A percentile compares a stretch with the other conserved stretches of the same genome.
phyloP scores from a whole-genome alignment of 1,140 invertebrate species.

The Ectropis grisescens region DNA sequence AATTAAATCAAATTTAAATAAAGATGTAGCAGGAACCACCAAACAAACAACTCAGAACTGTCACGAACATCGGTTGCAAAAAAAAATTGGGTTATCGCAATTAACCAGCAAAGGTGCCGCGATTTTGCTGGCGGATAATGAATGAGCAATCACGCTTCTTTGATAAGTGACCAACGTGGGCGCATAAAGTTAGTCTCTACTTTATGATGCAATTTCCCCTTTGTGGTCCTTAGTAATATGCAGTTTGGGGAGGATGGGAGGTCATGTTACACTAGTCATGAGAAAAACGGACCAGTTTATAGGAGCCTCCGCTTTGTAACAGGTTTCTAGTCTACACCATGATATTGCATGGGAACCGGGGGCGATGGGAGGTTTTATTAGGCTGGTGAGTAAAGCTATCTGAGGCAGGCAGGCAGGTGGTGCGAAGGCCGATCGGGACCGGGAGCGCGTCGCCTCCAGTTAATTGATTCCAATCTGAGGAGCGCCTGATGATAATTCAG shows the following conservation, averaged over 20 bases:
- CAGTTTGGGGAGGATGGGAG: not conserved
- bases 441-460: conserved; percentile 43
- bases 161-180: conserved; percentile 8
- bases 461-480: conserved; percentile 65
- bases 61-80: conserved; percentile 2
- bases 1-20: too few species aligned
- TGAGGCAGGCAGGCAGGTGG: conserved; percentile 47
- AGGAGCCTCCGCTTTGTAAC: too few species aligned
- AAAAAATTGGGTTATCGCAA: conserved; percentile 18
- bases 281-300: too few species aligned
- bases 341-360: too few species aligned
- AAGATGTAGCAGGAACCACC: too few species aligned
- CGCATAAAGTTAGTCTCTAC: not conserved
- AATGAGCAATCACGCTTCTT: conserved; percentile 22
- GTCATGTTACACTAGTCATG: not conserved
- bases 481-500: conserved; percentile 39
- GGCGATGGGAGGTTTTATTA: conserved; percentile 1
- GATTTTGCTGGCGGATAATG: conserved; percentile 22
- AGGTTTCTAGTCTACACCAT: too few species aligned
- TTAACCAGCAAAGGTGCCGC: conserved; percentile 22
- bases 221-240: not conserved
- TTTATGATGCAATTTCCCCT: conserved; percentile 2
- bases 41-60: too few species aligned
- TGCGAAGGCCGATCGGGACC: conserved; percentile 38
- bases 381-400: too few species aligned